These are phyloP conservation scores for Andrena cerasifolii DNA, from an alignment of 1,140 invertebrate species.

Conservation along the genomic window DNA sequence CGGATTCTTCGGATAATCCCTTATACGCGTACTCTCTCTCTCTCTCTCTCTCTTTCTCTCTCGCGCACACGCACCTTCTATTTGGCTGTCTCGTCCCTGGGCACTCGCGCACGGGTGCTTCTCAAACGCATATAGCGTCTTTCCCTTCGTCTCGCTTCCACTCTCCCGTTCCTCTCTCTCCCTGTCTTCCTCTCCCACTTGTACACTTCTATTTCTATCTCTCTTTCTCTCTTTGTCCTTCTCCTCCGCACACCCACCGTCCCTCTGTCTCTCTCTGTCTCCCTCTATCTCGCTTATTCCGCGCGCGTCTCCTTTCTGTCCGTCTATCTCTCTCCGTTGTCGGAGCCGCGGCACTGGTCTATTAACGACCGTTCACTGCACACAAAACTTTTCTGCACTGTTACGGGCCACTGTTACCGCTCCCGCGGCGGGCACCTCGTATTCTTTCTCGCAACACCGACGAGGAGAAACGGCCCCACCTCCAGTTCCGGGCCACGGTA, in stretches of 20 bases:
- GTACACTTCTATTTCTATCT: constrained; percentile 33
- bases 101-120: constrained; percentile 48
- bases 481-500: too few species aligned
- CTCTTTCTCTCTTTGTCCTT: constrained; percentile 21
- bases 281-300: too few species aligned
- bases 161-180: too few species aligned
- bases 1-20: background rate
- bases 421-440: constrained; percentile 37
- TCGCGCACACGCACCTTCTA: constrained; percentile 33
- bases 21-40: background rate
- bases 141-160: constrained; percentile 33
- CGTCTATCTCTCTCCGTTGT: constrained; percentile 28
- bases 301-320: too few species aligned
- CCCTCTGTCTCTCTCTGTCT: too few species aligned
- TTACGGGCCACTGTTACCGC: constrained; percentile 20
- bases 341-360: constrained; percentile 58
- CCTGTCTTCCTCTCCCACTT: constrained; percentile 13
- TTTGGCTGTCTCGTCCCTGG: constrained; percentile 45
- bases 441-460: background rate
- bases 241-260: too few species aligned
- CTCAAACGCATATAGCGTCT: constrained; percentile 55
- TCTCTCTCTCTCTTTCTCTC: constrained; percentile 4
- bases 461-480: too few species aligned
- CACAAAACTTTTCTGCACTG: constrained; percentile 64
- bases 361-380: constrained; percentile 72